Base-by-base conservation (phyloP, 2,113 vertebrate species). In the Eulemur rufifrons region DNA sequence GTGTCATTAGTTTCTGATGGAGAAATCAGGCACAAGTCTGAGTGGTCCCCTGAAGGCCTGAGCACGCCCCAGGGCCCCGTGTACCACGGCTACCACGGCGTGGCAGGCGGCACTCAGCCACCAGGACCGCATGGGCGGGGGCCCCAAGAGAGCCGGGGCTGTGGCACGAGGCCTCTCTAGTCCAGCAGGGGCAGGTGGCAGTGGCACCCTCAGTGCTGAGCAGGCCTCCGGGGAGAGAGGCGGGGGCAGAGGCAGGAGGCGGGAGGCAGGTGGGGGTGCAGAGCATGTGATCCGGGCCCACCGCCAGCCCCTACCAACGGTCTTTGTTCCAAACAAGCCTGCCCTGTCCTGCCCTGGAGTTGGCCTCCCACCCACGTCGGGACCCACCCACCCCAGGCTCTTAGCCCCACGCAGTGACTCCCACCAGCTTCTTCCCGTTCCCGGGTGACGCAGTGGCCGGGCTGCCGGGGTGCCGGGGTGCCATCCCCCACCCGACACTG, bases 181-280 rank as follows among this genome's bases (percentile, higher is more conserved):
- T 14, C 47, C 63, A 80, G 83, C 78, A 86, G 77, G 71, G 18
- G 52, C 25, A 61, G 47, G 52, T 1, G 17, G 23, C 25, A 23
- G 78, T 34, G 42, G 39, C 23, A 4, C 52, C 50, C 71, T 5
- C 9, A 21, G 14, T 8, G 88, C 64, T 23, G 32, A 82, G 56
- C 32, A 37, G 34, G n/a, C 21, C 54, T 47, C 34, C 34, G 56
- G 80, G 32, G 54, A 68, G 50, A 71, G 88, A 68, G 73, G 52
- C 29, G 78, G 71, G 39, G 78, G 17, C 17, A 20, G 45, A 68
- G n/a, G 8, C 15, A 23, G 50, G 61, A 42, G 90, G 17, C 7
- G 7, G 50, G 12, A n/a, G 20, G 5, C 10, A 15, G 14, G 5
- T 17, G 10, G 50, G 59, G 13, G 4, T 0, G 11, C 3, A 1